Percentiles rank a stretch among this genome's conserved stretches.
Conservation (phyloP, 2,888 invertebrate genomes). For the Stenolophus ochropezus region DNA sequence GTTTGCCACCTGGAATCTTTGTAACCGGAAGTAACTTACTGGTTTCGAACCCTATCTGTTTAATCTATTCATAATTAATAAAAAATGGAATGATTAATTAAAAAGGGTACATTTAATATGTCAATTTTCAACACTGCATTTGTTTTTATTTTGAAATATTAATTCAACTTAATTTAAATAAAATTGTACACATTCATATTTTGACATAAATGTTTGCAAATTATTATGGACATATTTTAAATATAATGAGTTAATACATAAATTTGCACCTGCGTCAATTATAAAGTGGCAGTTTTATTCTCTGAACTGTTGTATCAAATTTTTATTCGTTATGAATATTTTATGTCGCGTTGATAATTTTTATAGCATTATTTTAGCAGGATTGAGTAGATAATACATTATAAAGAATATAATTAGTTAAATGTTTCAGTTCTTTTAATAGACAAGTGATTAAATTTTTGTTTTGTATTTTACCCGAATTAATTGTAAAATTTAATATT, state of each 20-base stretch:
- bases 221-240: constrained; percentile 3
- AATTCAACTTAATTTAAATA: not conserved
- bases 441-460: too few species aligned
- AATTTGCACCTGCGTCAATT: constrained; percentile 5
- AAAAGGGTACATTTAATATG: not conserved
- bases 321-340: constrained; percentile 3
- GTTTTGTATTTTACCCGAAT: too few species aligned
- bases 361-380: not conserved
- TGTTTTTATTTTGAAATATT: not conserved
- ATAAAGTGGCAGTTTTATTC: not conserved
- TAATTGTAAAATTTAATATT: too few species aligned
- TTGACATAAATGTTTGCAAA: not conserved
- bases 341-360: not conserved
- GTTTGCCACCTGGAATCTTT: not conserved
- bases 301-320: not conserved
- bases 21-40: not conserved
- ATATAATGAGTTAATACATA: not conserved
- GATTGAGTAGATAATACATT: too few species aligned
- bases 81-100: not conserved
- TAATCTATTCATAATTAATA: not conserved
- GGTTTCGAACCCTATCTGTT: not conserved
- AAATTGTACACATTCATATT: not conserved
- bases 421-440: too few species aligned
- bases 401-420: too few species aligned
- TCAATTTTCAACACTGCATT: not conserved